Base-by-base conservation (phyloP, 1,140 invertebrate species). In the Drosophila suzukii region DNA sequence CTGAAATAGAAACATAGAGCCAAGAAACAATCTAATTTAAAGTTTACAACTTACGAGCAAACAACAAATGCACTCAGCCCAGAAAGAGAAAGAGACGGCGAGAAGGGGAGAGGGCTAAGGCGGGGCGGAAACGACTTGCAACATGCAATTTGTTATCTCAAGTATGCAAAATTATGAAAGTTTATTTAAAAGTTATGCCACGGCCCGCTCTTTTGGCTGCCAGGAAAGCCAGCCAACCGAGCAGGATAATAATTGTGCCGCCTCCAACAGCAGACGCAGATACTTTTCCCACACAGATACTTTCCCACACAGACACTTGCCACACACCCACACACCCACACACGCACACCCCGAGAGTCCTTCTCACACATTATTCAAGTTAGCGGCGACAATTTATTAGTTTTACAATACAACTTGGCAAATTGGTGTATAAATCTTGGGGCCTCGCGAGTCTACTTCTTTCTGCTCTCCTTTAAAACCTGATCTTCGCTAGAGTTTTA, bases 161-260 rank as follows among this genome's bases (percentile, higher is more conserved):
- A 85, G 82, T 85, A 85, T 85, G 82, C 82, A 85, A 85, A 85
- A 85, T 85, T 85, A 85, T 85, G 82, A 85, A 85, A 85, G 82
- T 85, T 85, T 85, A 85, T 85, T 85, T 85, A 85, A 85, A 85
- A 85, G 81, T 85, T 85, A 77, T 79, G 82, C 74, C 81, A 75
- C 82, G 61, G 65, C 65, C 66, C 68, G 65, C 75, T 61, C 82
- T 75, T 85, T 78, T 58, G 75, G 75, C 66, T 85, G 72, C 61
- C 74, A 62, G 67, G 59, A 71, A 81, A 83, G 73, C 78, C 67
- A 71, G 65, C 67, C 67, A 71, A 50, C 53, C 68, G 38, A 57
- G 59, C 74, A 80, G 81, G 81, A 85, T 85, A 85, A 85, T 85
- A 85, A 85, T 85, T 85, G 81, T 81, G 79, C 72, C 60, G 61